phyloP scores from a whole-genome alignment of 2,888 invertebrate genomes.

The Arctia plantaginis region DNA sequence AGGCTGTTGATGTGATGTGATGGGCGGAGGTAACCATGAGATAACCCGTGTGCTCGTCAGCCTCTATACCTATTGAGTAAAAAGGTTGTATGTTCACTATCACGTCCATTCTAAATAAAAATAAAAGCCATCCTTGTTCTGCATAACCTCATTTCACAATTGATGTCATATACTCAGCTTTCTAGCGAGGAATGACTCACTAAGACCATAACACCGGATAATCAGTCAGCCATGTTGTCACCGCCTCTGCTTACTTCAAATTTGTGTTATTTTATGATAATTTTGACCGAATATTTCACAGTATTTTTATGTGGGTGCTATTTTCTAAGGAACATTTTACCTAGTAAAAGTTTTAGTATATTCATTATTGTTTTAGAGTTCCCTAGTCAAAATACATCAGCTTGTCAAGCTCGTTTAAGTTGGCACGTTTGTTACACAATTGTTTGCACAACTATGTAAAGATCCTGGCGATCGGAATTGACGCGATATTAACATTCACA shows the following conservation, averaged over 20 bases:
- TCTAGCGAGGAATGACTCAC: constrained; percentile 22
- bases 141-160: constrained; percentile 17
- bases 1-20: too few relatives aligned
- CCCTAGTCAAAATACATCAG: too few relatives aligned
- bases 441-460: too few relatives aligned
- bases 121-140: constrained; percentile 17
- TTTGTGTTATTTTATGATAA: constrained; percentile 7
- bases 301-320: constrained; percentile 7
- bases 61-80: not conserved
- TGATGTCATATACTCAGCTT: constrained; percentile 14
- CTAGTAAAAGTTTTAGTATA: not conserved
- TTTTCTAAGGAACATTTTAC: not conserved
- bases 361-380: not conserved
- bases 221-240: not conserved
- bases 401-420: too few relatives aligned
- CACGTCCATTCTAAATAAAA: not conserved
- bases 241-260: not conserved
- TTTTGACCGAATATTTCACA: constrained; percentile 6
- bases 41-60: not conserved
- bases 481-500: too few relatives aligned
- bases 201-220: constrained; percentile 2
- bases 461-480: too few relatives aligned
- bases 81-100: not conserved
- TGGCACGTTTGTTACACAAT: too few relatives aligned
- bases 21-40: not conserved